Percentiles rank a stretch among this genome's conserved stretches.
These are phyloP conservation scores for Lepidostoma basale DNA, from an alignment of 1,140 invertebrate genomes.

Conservation along the genomic window DNA sequence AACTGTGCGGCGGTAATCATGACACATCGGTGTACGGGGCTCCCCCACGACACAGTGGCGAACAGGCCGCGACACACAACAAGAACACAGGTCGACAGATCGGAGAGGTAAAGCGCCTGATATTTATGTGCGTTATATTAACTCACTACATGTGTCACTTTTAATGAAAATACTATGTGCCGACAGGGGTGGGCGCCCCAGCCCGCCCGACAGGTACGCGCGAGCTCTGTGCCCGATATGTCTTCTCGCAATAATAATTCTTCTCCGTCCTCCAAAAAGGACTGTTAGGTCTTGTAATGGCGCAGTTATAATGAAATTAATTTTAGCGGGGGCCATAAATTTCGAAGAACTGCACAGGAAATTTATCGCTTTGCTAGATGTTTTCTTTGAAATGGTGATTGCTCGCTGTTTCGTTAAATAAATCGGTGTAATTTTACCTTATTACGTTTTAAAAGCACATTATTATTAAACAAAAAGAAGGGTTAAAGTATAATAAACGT, in stretches of 20 bases:
- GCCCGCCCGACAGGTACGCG: background rate
- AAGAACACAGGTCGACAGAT: slow-evolving; percentile 17
- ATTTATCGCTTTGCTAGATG: slow-evolving; percentile 2
- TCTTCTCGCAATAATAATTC: slow-evolving; percentile 39
- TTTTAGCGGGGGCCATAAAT: slow-evolving; percentile 39
- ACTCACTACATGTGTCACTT: slow-evolving; percentile 46
- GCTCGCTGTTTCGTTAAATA: too few relatives aligned
- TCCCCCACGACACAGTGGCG: too few relatives aligned
- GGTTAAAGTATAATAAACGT: too few relatives aligned
- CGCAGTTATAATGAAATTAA: slow-evolving; percentile 45
- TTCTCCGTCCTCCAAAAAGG: slow-evolving; percentile 36
- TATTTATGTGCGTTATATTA: slow-evolving; percentile 47
- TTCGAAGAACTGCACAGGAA: slow-evolving; percentile 35
- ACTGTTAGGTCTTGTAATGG: slow-evolving; percentile 34
- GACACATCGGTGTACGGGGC: too few relatives aligned
- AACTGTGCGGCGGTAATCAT: too few relatives aligned
- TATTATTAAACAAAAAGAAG: too few relatives aligned
- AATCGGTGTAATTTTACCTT: too few relatives aligned
- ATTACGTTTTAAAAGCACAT: too few relatives aligned
- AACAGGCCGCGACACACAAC: too few relatives aligned
- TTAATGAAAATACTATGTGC: slow-evolving; percentile 47
- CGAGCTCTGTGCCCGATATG: background rate
- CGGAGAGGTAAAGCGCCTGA: slow-evolving; percentile 33
- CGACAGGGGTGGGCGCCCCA: background rate
- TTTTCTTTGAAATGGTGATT: too few relatives aligned